A percentile compares a stretch with the other conserved stretches of the same genome.
Conservation (phyloP, 2,888 invertebrate genomes). For the Clunio marinus region DNA sequence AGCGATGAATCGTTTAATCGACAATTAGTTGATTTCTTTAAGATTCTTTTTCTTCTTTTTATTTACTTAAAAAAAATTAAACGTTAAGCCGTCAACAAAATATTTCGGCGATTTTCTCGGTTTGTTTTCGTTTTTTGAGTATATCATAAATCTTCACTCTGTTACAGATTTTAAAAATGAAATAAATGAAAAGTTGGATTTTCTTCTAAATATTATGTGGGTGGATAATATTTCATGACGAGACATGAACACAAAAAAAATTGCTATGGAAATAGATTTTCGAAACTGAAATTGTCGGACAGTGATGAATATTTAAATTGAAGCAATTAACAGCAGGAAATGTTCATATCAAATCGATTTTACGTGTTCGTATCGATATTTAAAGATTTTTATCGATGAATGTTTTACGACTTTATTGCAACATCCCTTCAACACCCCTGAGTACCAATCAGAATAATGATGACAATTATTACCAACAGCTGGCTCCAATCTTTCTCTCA, state of each 20-base stretch:
- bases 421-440: background rate
- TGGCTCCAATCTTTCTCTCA: background rate
- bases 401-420: background rate
- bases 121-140: background rate
- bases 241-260: no score
- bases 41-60: background rate
- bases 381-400: background rate
- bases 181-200: background rate
- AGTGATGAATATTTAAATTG: background rate
- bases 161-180: background rate
- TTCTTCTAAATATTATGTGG: background rate
- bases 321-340: background rate
- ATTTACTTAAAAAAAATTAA: no score
- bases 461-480: constrained; percentile 14
- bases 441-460: background rate
- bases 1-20: background rate
- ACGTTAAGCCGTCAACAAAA: background rate
- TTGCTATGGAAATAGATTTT: background rate
- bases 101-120: background rate
- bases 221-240: background rate
- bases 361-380: background rate
- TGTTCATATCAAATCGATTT: background rate
- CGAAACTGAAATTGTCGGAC: background rate
- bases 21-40: constrained; percentile 19
- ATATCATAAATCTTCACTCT: background rate